phyloP scores from a whole-genome alignment of 2,113 vertebrate species.

The Actinemys pallida region DNA sequence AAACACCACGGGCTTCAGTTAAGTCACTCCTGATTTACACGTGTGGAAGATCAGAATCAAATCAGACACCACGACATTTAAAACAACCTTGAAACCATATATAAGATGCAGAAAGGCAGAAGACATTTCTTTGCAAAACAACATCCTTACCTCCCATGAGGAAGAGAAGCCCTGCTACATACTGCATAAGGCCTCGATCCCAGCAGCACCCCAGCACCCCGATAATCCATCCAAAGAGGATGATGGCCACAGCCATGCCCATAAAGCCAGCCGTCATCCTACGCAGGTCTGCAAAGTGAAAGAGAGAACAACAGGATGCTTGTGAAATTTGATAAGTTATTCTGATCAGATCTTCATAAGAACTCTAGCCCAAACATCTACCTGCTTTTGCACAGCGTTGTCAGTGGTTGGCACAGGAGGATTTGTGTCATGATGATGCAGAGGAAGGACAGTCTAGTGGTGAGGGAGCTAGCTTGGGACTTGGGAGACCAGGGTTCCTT shows the following conservation, averaged over 20 bases:
- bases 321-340: background rate
- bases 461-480: background rate
- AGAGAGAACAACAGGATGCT: background rate
- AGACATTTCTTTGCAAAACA: background rate
- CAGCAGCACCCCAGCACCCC: slow-evolving; percentile 97
- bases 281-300: slow-evolving; percentile 87
- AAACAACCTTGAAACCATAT: background rate
- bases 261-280: slow-evolving; percentile 99
- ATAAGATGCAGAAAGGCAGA: background rate
- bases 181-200: slow-evolving; percentile 99
- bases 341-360: background rate
- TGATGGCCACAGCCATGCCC: slow-evolving; percentile 99
- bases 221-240: slow-evolving; percentile 96
- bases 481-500: background rate
- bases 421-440: background rate
- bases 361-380: background rate
- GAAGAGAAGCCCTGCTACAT: slow-evolving; percentile 97
- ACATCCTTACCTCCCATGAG: slow-evolving; percentile 96
- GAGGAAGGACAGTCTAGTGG: background rate
- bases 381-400: background rate
- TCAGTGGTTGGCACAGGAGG: background rate
- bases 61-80: background rate
- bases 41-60: background rate
- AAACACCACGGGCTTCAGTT: background rate
- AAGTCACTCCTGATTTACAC: background rate